A percentile compares a stretch with the other conserved stretches of the same genome.
These are phyloP conservation scores for Mus caroli DNA, from an alignment of 2,797 vertebrate species.

Conservation along the genomic window DNA sequence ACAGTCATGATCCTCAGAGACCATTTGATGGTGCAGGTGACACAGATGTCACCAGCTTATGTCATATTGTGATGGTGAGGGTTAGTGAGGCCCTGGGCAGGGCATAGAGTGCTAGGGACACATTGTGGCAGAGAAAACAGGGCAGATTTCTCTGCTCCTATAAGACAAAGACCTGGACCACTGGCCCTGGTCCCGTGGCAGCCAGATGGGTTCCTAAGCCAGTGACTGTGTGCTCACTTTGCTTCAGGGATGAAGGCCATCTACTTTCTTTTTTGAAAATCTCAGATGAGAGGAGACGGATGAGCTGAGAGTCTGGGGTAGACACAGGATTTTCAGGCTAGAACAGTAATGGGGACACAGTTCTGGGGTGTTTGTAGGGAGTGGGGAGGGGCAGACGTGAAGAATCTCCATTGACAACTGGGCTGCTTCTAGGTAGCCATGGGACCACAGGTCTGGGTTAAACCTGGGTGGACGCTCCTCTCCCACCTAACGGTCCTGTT, in stretches of 20 bases:
- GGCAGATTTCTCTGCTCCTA: rapidly evolving
- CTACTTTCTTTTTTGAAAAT: background rate
- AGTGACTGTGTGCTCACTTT: rapidly evolving
- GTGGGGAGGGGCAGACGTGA: background rate
- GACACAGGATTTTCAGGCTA: background rate
- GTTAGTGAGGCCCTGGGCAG: rapidly evolving
- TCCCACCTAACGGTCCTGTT: background rate
- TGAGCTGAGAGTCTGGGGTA: background rate
- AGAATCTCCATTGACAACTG: background rate
- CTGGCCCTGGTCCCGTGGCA: rapidly evolving
- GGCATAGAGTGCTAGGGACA: rapidly evolving
- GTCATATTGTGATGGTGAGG: rapidly evolving
- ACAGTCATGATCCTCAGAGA: background rate
- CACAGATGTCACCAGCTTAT: rapidly evolving
- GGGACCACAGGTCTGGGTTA: background rate
- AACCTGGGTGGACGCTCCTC: background rate
- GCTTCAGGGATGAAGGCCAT: background rate
- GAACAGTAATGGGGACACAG: rapidly evolving
- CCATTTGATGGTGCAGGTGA: background rate
- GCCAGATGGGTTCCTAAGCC: background rate
- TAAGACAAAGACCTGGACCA: rapidly evolving
- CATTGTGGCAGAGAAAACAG: rapidly evolving
- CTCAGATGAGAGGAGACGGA: background rate
- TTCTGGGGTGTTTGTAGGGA: rapidly evolving
- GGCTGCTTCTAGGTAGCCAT: background rate